These are phyloP conservation scores for Drosophila sordidapex DNA, from an alignment of 2,888 invertebrate species.

Conservation along the genomic window DNA sequence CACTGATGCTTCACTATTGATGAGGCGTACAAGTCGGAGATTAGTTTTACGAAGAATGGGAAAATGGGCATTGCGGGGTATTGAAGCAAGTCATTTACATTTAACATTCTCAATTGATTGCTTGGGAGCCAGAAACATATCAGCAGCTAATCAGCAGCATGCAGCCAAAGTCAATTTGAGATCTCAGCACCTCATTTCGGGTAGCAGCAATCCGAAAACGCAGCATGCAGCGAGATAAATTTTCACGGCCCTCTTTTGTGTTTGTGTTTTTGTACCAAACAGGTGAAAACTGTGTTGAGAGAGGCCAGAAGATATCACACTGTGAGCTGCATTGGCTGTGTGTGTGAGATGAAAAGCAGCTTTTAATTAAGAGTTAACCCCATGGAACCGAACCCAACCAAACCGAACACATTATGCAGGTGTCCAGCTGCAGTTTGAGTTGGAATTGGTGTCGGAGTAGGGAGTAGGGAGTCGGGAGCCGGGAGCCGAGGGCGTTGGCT, in stretches of 20 bases:
- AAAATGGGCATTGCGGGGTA: not conserved
- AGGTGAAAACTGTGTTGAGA: slow-evolving; percentile 28
- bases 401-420: slow-evolving; percentile 50
- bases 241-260: slow-evolving; percentile 58
- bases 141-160: slow-evolving; percentile 78
- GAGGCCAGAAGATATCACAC: slow-evolving; percentile 45
- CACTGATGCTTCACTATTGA: slow-evolving; percentile 47
- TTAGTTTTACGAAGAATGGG: slow-evolving; percentile 41
- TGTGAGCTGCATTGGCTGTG: slow-evolving; percentile 50
- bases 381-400: slow-evolving; percentile 36
- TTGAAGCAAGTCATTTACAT: slow-evolving; percentile 59
- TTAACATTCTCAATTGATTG: slow-evolving; percentile 64
- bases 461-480: not conserved
- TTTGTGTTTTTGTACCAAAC: slow-evolving; percentile 37
- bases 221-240: slow-evolving; percentile 55
- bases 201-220: slow-evolving; percentile 51
- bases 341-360: slow-evolving; percentile 66
- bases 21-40: slow-evolving; percentile 33
- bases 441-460: not conserved
- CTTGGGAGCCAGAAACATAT: slow-evolving; percentile 63
- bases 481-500: slow-evolving; percentile 26
- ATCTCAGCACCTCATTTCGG: slow-evolving; percentile 76
- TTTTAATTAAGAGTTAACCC: slow-evolving; percentile 70
- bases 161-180: slow-evolving; percentile 66
- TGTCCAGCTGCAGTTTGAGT: slow-evolving; percentile 44